These are phyloP conservation scores for Aphidius gifuensis DNA, from an alignment of 1,140 invertebrate species.

Conservation along the genomic window DNA sequence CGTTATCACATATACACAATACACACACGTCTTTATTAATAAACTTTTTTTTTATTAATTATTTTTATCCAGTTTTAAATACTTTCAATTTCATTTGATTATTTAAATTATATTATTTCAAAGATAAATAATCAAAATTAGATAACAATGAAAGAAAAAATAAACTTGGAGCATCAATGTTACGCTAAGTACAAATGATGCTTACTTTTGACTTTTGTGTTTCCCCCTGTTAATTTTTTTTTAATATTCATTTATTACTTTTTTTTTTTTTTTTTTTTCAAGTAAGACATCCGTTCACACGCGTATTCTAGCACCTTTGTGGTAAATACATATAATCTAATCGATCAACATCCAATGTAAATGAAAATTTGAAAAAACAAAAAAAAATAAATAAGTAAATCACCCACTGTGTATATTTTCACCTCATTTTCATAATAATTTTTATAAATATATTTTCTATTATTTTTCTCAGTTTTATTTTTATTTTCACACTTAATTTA, in stretches of 20 bases:
- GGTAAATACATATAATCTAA: conserved; percentile 11
- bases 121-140: not conserved
- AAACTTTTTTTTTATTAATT: not conserved
- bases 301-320: conserved; percentile 18
- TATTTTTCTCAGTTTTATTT: too few relatives aligned
- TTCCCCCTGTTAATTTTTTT: too few relatives aligned
- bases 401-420: too few relatives aligned
- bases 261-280: conserved; percentile 3
- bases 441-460: too few relatives aligned
- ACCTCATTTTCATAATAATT: too few relatives aligned
- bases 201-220: too few relatives aligned
- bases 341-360: conserved; percentile 12
- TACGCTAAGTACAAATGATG: too few relatives aligned
- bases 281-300: conserved; percentile 21
- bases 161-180: not conserved
- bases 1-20: too few relatives aligned
- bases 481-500: too few relatives aligned
- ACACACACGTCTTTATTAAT: not conserved
- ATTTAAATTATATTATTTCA: conserved; percentile 8
- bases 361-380: not conserved
- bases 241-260: not conserved
- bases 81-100: conserved; percentile 7
- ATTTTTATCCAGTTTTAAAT: not conserved
- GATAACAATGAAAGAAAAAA: not conserved
- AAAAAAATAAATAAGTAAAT: not conserved